Evolutionary conservation across 2,888 invertebrate species (phyloP), one percentile per base, ranked within the genome.

Genomic region (Agrilus biguttatus): DNA sequence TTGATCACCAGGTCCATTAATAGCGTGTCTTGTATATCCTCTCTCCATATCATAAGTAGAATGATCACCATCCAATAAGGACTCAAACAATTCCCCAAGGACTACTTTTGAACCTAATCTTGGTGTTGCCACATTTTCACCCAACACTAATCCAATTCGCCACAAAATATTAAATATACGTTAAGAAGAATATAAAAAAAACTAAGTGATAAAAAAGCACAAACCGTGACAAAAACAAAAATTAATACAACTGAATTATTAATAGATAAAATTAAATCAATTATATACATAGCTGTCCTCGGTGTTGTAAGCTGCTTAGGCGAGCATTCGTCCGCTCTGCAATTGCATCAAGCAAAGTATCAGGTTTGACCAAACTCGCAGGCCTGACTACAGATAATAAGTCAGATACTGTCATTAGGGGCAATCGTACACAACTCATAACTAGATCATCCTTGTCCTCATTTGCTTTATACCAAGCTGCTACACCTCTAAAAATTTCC

Each of bases 281-380:
- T n/a, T n/a, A n/a, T n/a, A n/a, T 62, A 82, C 84, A 64, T 43
- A 90, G 64, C 47, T 81, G 73, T 35, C 95, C 96, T 36, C 96
- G 74, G 64, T 95, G 91, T 40, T 80, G 78, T 43, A 96, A 73
- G 48, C 83, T 82, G 41, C 81, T 80, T 63, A 82, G 81, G 47
- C 81, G 73, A 44, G 79, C 80, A 60, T 83, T 82, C 21, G 82
- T 87, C 59, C 85, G 82, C 57, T 86, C 82, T 53, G 88, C 84
- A 48, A 97, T 93, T 39, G 96, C 96, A 69, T 97, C 97, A 14
- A 98, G 75, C 53, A 98, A 77, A 60, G 81, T 78, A 64, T 97
- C 92, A 0, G 96, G 80, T 32, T 86, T 81, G 36, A 97, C 79
- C 37, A 96, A 75, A 33, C 80, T 75, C 36, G 91, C 85, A 0